Percentiles rank a stretch among this genome's conserved stretches.
Evolutionary conservation across 64 coral and sea anemone species (phyloP).

Genomic region (Actinia tenebrosa): DNA sequence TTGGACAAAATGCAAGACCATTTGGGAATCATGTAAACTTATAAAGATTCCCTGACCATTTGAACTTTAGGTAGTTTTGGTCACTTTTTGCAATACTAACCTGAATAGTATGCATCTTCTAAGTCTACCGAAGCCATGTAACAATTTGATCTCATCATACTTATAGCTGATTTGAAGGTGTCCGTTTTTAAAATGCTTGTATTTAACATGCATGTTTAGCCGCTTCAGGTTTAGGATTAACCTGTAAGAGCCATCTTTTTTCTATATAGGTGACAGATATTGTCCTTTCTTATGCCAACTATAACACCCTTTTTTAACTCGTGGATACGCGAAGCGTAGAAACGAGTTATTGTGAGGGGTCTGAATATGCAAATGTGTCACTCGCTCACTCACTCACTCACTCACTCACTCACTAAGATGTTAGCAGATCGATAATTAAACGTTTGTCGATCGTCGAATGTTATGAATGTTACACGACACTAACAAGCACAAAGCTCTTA

Average conservation of each 20-base stretch:
- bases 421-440: no score
- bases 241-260: slow-evolving; percentile 1
- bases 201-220: slow-evolving; percentile 20
- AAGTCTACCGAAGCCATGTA: slow-evolving; percentile 28
- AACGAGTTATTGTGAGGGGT: no score
- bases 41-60: slow-evolving; percentile 40
- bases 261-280: background rate
- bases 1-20: slow-evolving; percentile 30
- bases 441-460: no score
- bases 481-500: no score
- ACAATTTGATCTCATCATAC: slow-evolving; percentile 18
- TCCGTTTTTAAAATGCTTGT: slow-evolving; percentile 50
- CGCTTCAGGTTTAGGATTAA: slow-evolving; percentile 44
- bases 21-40: slow-evolving; percentile 52
- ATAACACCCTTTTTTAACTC: background rate
- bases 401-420: no score
- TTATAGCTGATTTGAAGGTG: slow-evolving; percentile 16
- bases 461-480: no score
- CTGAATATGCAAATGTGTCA: no score
- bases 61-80: slow-evolving; percentile 44
- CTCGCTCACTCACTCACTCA: no score
- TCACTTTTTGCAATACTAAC: slow-evolving; percentile 14
- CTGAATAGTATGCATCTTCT: slow-evolving; percentile 35
- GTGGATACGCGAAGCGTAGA: no score
- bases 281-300: background rate